Evolutionary conservation across 1,140 invertebrate species (phyloP), one percentile per base, ranked within the genome.

Genomic region (Cherax quadricarinatus): DNA sequence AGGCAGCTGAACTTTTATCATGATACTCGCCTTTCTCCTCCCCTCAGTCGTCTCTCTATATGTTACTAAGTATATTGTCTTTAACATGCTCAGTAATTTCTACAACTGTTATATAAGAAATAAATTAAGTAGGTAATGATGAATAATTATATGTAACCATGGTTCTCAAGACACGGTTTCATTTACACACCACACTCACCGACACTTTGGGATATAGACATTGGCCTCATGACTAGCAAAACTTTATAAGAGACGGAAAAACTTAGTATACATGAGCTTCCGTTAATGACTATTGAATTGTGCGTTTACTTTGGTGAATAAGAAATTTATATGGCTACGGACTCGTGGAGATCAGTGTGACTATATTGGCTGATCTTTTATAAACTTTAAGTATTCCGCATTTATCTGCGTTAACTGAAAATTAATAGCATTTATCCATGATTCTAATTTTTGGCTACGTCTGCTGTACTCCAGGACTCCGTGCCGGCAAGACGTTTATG

Each of bases 1-100:
- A 73, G 84, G 84, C 84, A 73, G 84, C 84, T 86, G 84, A 86
- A 86, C 84, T 70, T 73, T 60, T 49, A 41, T 49, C 24, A 49
- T 49, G 10, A 48, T 48, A 48, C 84, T 70, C 83, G 48, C 49
- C 4, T 49, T 30, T 7, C 18, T n/a, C 51, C 57, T 57, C 10
- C 30, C 62, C 24, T 41, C 60, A 18, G 53, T 57, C 9, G 53
- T 57, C 53, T 57, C 62, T 49, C 24, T 48, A 53, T 16, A 24
- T 10, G 24, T 49, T 9, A 51, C 78, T 80, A 80, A 7, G 41
- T 24, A 78, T 4, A 51, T 2, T 51, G 14, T 41, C 30, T 41
- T 41, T 18, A 80, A 66, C 62, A 66, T 66, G 62, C 62, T 66
- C 62, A 66, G 14, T 66, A 66, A 66, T 18, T 12, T 66, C 62